Base-by-base conservation (phyloP, 2,888 invertebrate species). In the Plagodis dolabraria region DNA sequence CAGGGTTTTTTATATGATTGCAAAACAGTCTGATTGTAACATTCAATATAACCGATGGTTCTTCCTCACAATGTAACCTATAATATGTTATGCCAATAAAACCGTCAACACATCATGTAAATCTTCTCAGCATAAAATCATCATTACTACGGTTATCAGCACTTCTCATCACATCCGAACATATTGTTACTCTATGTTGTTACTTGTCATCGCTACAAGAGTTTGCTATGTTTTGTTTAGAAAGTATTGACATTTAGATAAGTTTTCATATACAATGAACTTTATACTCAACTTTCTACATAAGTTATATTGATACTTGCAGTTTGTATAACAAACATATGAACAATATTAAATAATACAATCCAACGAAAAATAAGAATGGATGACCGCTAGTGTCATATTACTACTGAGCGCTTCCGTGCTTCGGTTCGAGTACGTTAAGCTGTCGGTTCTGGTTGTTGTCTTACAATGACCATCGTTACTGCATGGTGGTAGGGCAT, bases 201-300 rank as follows among this genome's bases (percentile, higher is more conserved):
- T 57, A 53, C 53, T 55, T 62, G 59, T 63, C 61, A 62, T 62
- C 53, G 50, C 35, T 54, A 61, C 60, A 64, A 64, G 68, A 53
- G 50, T 6, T 22, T 35, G 54, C 33, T 38, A 57, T 63, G 63
- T 57, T 65, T 60, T 61, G 50, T 53, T 61, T 65, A 66, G 63
- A 69, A 65, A 51, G 67, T 60, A 53, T 50, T 60, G 63, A 64
- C 71, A 69, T 68, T 63, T 70, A 22, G 22, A 22, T 22, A 64
- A 60, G 61, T 64, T 64, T 64, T 57, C 64, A 61, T 60, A 56
- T n/a, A 49, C 12, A 10, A 2, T 49, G 54, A 60, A 54, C 60
- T 57, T 55, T 59, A 46, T 42, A 49, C 58, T 59, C 33, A 47
- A 33, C 42, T 49, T 45, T 46, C 22, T 22, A 22, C 22, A 22